Base-by-base conservation (phyloP, 2,888 invertebrate genomes). In the Congeria kusceri region DNA sequence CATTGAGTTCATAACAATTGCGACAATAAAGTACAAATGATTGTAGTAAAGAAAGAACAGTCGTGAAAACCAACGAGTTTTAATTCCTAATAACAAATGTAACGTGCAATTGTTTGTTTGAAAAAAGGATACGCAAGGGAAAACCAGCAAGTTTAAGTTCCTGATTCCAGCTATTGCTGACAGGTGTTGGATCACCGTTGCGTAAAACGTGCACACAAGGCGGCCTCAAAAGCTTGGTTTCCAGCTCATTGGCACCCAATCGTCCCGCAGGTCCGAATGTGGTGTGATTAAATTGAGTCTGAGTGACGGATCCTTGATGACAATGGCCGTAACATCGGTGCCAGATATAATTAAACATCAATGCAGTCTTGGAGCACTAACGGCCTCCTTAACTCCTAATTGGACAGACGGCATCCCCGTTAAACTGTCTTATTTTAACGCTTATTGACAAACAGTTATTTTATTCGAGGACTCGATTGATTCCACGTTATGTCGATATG, bases 271-370 rank as follows among this genome's bases (percentile, higher is more conserved):
- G 67, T 66, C 65, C 56, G 29, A 29, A 57, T 73, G 66, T 66
- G 76, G 67, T 72, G 65, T 62, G 73, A 64, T 83, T 83, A 78
- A 83, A 83, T 83, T 79, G 82, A 58, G 47, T 66, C 69, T 61
- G 69, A 74, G 69, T 69, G 66, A 61, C 46, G 62, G 28, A 61
- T 46, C 66, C 63, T 61, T 44, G 47, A 44, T 58, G 72, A 80
- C 80, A 80, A 80, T 69, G 71, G 80, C 49, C 59, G 68, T 72
- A 72, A 76, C 75, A 80, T 80, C 76, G 72, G 73, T 69, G 72
- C 75, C 73, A 77, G 78, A 78, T 83, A 76, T 70, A 79, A 79
- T 83, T 78, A 83, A 78, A 83, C 73, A 70, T 66, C 66, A 70
- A 74, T 76, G 66, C 72, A 71, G 66, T 79, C 70, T 66, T 53